Conservation (phyloP, 2,113 vertebrate genomes). For the Oenanthe oenanthe region DNA sequence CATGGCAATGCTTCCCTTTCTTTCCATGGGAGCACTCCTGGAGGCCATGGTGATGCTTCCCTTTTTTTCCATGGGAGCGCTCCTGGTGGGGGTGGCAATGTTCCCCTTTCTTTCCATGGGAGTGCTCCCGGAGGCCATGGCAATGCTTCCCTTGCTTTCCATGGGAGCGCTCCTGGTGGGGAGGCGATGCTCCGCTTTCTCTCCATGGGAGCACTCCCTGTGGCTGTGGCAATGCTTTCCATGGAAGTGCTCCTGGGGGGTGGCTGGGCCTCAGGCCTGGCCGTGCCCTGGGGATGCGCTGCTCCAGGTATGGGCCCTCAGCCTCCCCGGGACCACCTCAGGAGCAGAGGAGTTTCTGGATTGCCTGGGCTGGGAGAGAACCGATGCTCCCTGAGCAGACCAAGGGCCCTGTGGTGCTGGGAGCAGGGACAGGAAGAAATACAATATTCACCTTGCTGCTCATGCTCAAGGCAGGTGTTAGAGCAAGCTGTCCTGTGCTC, state of each 20-base stretch:
- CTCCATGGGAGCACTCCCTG: no score
- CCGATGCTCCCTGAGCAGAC: rapidly evolving
- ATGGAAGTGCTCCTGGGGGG: not conserved
- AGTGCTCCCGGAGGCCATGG: rapidly evolving
- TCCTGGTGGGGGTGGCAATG: rapidly evolving
- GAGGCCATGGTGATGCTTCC: rapidly evolving
- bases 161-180: rapidly evolving
- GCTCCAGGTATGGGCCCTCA: rapidly evolving
- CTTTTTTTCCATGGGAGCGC: rapidly evolving
- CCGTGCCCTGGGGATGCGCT: no score
- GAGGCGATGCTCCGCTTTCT: no score
- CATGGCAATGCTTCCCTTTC: no score
- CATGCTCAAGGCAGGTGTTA: not conserved
- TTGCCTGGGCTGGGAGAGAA: rapidly evolving
- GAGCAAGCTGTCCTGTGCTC: rapidly evolving
- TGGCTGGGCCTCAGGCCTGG: no score
- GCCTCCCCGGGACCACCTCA: rapidly evolving
- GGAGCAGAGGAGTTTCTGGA: rapidly evolving
- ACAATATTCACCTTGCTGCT: rapidly evolving
- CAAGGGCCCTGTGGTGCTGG: rapidly evolving
- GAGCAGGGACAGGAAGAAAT: not conserved
- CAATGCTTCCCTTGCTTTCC: not conserved
- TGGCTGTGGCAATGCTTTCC: no score
- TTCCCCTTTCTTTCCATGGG: no score
- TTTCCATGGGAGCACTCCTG: no score